Evolutionary conservation across 1,140 invertebrate genomes (phyloP), one percentile per base, ranked within the genome.

Genomic region (Arion vulgaris): DNA sequence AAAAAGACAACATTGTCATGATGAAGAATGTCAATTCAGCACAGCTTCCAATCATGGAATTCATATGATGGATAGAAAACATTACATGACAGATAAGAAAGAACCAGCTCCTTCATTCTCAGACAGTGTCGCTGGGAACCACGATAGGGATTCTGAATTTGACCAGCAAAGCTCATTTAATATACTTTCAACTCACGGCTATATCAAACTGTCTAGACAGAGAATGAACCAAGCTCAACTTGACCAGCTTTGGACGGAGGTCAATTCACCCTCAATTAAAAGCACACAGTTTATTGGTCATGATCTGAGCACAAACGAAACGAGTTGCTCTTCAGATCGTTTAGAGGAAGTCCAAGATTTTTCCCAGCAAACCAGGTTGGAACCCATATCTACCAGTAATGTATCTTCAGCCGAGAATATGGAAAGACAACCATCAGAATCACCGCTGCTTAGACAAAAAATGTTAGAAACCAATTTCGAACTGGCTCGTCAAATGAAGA

Each of bases 401-500:
- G 57, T 5, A 62, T 62, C 57, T 62, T 62, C 38, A n/a, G n/a
- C n/a, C 15, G 34, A 71, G 28, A 39, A 36, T 71, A 32, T 71
- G 7, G 69, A 71, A 15, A 71, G 69, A 36, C 69, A 36, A 5
- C 32, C 15, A 13, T 39, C 41, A 75, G 73, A 75, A 41, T 49
- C 38, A 13, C 41, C 73, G 11, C 38, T 72, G 7, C 17, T 36
- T 41, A 36, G 69, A 17, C 69, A 72, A 4, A 72, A 75, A 39
- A 28, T 51, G 41, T 28, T 75, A 15, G 41, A 75, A 28, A 15
- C n/a, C 38, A 62, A 19, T 53, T 77, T 57, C 57, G 49, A 77
- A 23, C 49, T 77, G 17, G 75, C 75, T 9, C 75, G 49, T 28
- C 49, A 77, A 34, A 77, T 77, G 75, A 77, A 57, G 15, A 36